These are phyloP conservation scores for Pollenia angustigena DNA, from an alignment of 2,888 invertebrate genomes.

Conservation along the genomic window DNA sequence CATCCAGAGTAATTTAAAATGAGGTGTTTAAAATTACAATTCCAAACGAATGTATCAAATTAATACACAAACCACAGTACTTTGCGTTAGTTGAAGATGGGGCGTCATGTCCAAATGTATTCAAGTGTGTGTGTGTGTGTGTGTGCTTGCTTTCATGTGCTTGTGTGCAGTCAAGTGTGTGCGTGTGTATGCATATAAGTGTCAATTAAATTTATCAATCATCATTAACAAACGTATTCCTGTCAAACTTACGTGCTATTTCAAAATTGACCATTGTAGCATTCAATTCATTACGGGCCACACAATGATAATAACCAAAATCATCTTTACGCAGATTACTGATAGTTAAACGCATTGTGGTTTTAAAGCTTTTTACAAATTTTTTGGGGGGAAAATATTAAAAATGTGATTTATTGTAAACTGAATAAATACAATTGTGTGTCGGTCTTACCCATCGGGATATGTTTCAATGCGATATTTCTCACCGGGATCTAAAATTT, in stretches of 20 bases:
- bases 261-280: slow-evolving; percentile 90
- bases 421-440: background rate
- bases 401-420: too few relatives aligned
- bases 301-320: slow-evolving; percentile 91
- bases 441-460: slow-evolving; percentile 84
- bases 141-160: too few relatives aligned
- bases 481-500: slow-evolving; percentile 88
- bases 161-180: background rate
- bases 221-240: slow-evolving; percentile 27
- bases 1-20: slow-evolving; percentile 16
- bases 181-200: background rate
- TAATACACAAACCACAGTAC: background rate
- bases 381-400: too few relatives aligned
- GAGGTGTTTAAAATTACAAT: slow-evolving; percentile 3
- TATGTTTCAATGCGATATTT: slow-evolving; percentile 87
- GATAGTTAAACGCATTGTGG: slow-evolving; percentile 92
- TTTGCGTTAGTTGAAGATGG: background rate
- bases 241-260: slow-evolving; percentile 86
- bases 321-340: slow-evolving; percentile 88
- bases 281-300: slow-evolving; percentile 93
- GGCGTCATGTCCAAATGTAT: background rate
- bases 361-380: slow-evolving; percentile 85
- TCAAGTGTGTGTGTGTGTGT: background rate
- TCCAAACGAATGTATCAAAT: background rate
- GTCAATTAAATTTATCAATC: slow-evolving; percentile 36